phyloP scores from a whole-genome alignment of 2,888 invertebrate genomes.

The Amorpha juglandis region DNA sequence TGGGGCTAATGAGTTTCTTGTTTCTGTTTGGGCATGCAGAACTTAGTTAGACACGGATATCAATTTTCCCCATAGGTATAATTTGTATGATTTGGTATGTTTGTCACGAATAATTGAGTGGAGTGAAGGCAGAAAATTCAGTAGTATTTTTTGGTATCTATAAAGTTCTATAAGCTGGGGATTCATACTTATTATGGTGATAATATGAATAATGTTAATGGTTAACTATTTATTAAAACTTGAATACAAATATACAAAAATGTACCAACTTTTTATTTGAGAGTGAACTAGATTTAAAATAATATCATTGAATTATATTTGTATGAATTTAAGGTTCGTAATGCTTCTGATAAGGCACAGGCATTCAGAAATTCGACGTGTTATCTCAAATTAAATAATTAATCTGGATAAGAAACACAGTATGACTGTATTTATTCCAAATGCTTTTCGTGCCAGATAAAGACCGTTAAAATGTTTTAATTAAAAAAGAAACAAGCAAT shows the following conservation, averaged over 20 bases:
- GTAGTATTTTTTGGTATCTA: background rate
- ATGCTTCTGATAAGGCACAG: background rate
- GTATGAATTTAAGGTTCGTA: background rate
- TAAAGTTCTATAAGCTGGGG: background rate
- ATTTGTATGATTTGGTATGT: background rate
- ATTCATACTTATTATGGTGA: background rate
- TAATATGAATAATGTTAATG: no score
- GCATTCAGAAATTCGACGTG: background rate
- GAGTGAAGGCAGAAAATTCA: background rate
- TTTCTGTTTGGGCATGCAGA: background rate
- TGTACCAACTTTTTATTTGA: no score
- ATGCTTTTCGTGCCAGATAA: slow-evolving; percentile 14
- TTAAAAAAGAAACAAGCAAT: slow-evolving; percentile 22
- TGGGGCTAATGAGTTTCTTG: slow-evolving; percentile 6
- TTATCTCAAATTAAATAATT: background rate
- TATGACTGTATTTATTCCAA: slow-evolving; percentile 9
- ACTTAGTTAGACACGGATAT: background rate
- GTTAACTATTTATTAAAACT: no score
- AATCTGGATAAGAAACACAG: background rate
- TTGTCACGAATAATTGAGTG: background rate
- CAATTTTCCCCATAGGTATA: no score
- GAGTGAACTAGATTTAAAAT: no score
- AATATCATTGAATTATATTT: no score
- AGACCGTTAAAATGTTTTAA: slow-evolving; percentile 20
- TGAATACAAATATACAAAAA: no score